Conservation (phyloP, 2,888 invertebrate species). For the Cantharis lateralis region DNA sequence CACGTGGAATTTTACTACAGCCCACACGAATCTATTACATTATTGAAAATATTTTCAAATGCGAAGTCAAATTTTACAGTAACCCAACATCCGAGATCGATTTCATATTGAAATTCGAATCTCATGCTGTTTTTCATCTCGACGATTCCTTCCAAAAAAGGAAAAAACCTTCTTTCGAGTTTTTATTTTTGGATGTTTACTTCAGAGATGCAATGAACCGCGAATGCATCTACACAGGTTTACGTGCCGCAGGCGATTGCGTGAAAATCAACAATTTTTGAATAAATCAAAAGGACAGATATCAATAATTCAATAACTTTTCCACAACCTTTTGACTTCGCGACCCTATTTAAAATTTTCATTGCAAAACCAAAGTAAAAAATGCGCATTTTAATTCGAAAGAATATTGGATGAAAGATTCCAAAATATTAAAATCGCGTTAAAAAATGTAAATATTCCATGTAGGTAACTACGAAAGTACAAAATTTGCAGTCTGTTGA, state of each 20-base stretch:
- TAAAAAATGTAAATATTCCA: not conserved
- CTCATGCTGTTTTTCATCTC: not conserved
- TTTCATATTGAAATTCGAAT: not conserved
- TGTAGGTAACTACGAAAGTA: not conserved
- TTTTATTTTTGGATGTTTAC: not conserved
- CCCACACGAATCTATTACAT: not conserved
- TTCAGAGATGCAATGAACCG: not conserved
- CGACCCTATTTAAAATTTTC: not conserved
- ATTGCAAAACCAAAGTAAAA: not conserved
- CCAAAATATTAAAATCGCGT: not conserved
- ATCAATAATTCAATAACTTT: no score
- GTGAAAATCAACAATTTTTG: no score
- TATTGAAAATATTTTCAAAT: not conserved
- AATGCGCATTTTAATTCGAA: not conserved
- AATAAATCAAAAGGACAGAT: not conserved
- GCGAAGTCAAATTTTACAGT: not conserved
- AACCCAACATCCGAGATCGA: not conserved
- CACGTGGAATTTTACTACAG: conserved; percentile 28
- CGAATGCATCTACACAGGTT: not conserved
- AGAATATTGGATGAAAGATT: not conserved
- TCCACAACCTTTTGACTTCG: not conserved
- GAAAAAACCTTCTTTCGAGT: not conserved
- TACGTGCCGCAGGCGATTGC: not conserved
- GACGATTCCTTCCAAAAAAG: not conserved
- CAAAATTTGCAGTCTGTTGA: not conserved